These are phyloP conservation scores for Eulemur macaco DNA, from an alignment of 2,113 vertebrate species.

Conservation along the genomic window DNA sequence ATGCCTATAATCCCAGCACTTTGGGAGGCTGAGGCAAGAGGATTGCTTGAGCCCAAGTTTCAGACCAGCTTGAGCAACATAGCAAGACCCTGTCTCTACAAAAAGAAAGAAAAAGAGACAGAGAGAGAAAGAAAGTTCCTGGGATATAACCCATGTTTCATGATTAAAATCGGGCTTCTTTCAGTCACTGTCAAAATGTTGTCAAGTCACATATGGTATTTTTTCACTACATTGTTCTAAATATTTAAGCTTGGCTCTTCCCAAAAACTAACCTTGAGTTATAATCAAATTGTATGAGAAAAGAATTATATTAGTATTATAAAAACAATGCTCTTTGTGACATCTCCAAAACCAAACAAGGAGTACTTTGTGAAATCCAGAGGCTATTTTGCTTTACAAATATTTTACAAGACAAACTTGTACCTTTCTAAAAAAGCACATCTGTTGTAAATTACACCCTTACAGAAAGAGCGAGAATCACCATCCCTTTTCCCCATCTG, in stretches of 20 bases:
- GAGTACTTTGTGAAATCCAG: conserved; percentile 78
- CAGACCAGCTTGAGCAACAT: no score
- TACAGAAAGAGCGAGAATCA: conserved; percentile 60
- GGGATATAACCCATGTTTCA: background rate
- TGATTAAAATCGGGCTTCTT: conserved; percentile 24
- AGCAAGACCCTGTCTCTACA: no score
- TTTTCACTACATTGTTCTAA: conserved; percentile 52
- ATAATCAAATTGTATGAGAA: conserved; percentile 71
- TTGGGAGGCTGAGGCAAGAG: no score
- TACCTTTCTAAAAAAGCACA: conserved; percentile 83
- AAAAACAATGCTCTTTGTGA: conserved; percentile 65
- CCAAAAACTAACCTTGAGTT: conserved; percentile 64
- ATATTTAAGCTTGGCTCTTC: conserved; percentile 57
- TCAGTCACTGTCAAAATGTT: conserved; percentile 49
- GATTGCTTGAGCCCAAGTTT: no score
- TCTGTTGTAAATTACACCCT: conserved; percentile 88
- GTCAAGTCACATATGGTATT: conserved; percentile 47
- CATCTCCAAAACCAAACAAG: conserved; percentile 61
- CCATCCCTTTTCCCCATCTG: conserved; percentile 70
- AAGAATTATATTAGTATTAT: conserved; percentile 65
- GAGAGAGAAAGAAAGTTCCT: background rate
- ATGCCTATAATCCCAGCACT: no score
- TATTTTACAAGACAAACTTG: conserved; percentile 87
- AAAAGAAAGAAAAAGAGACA: no score
- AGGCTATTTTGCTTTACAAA: conserved; percentile 92